A percentile compares a stretch with the other conserved stretches of the same genome.
phyloP scores from a whole-genome alignment of 30 jellyfish, hydroid and myxozoan genomes.

The Cassiopea andromeda region DNA sequence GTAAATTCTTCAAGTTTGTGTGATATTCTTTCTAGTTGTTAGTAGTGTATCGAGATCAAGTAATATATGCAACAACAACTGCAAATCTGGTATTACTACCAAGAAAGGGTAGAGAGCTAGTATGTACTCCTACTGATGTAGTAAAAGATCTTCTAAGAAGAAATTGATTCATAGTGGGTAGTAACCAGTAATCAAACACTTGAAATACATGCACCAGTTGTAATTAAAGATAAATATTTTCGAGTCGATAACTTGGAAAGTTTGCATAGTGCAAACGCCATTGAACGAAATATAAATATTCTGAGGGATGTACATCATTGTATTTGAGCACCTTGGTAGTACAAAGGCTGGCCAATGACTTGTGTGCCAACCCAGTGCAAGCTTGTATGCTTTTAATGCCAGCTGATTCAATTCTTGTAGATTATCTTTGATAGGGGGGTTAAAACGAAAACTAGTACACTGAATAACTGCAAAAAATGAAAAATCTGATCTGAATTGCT shows the following conservation, averaged over 20 bases:
- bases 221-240: constrained; percentile 11
- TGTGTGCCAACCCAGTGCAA: neutral
- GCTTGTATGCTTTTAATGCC: neutral
- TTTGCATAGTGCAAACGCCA: constrained; percentile 1
- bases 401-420: neutral
- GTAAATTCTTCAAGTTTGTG: too few species aligned
- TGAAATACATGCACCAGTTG: neutral
- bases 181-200: constrained; percentile 34
- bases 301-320: neutral
- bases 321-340: constrained; percentile 21
- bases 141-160: neutral
- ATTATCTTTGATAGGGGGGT: neutral
- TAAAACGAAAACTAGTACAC: too few species aligned
- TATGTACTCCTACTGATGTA: too few species aligned
- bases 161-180: constrained; percentile 10
- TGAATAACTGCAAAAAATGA: too few species aligned
- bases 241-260: constrained; percentile 14
- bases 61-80: too few species aligned
- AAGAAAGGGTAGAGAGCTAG: neutral
- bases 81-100: too few species aligned
- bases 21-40: too few species aligned
- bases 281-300: constrained; percentile 12
- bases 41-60: too few species aligned
- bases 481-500: too few species aligned
- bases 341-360: constrained; percentile 4